Base-by-base conservation (phyloP, 2,888 invertebrate genomes). In the Eupithecia inturbata region DNA sequence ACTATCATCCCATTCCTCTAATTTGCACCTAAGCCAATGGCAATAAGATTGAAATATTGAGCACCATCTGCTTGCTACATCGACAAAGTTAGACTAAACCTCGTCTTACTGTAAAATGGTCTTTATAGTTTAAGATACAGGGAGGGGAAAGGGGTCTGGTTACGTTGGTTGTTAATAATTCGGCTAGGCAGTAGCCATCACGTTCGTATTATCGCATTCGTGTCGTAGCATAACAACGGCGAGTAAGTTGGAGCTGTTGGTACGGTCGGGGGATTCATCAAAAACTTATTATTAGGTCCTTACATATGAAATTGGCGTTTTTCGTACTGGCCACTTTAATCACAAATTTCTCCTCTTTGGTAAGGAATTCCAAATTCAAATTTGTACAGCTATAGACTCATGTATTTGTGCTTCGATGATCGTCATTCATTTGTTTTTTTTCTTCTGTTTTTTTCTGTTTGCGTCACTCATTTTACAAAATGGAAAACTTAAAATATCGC, bases 211-310 rank as follows among this genome's bases (percentile, higher is more conserved):
- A 86, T 84, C 82, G 82, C 78, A 81, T 81, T 81, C 88, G 87
- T 88, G 88, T 84, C 82, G 78, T 70, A 78, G 88, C 87, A 88
- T 88, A 88, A 88, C 88, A 85, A 86, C 83, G 81, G 81, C 83
- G 79, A 83, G 86, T 83, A 84, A 86, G 85, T 84, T 83, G 81
- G 83, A 78, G 82, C 80, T 80, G 75, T 72, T 83, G 81, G 80
- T 84, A 83, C 57, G 12, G 31, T 82, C 26, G 9, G n/a, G 41
- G 22, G 26, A 66, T 22, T 66, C 22, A 22, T 53, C 57, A 26
- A 5, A 22, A 12, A 57, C 22, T 53, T n/a, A n/a, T n/a, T n/a
- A n/a, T n/a, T n/a, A n/a, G n/a, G n/a, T n/a, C n/a, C n/a, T n/a
- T n/a, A n/a, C n/a, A n/a, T n/a, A n/a, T n/a, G n/a, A n/a, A n/a